Base-by-base conservation (phyloP, 2,113 vertebrate species). In the Spea bombifrons region DNA sequence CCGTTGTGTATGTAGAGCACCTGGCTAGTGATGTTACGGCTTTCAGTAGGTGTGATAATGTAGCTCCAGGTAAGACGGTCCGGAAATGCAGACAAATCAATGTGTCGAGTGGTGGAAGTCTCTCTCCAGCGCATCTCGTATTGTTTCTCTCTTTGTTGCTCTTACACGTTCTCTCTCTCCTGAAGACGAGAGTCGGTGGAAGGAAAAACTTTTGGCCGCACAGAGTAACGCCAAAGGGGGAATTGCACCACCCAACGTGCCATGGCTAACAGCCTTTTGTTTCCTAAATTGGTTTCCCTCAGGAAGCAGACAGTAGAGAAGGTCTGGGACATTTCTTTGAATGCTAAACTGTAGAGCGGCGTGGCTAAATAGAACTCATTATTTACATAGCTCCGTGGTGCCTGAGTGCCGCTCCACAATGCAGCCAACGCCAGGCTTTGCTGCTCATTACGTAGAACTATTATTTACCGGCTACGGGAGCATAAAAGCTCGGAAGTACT, bases 231-330 rank as follows among this genome's bases (percentile, higher is more conserved):
- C 49, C 81, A 3, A 12, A 73, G 17, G 81, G 15, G 45, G 3
- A 3, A 0, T n/a, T 77, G 17, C 77, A 77, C 81, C 77, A 72
- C 63, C 49, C 0, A 61, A 57, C 78, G n/a, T 79, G 81, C 80
- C 76, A 65, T 52, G 81, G 79, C 53, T 57, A 72, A 13, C 61
- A 17, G 17, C 66, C 17, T 15, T 3, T 45, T 75, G 7, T 78
- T 83, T 59, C 63, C 3, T 79, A 50, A 63, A 44, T 48, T 69
- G 59, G 0, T 4, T 55, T 74, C 43, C 0, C 46, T 15, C 61
- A 82, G 71, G 73, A 80, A 50, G 12, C 83, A 43, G 16, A 80
- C 77, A 74, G 10, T 61, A 71, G 46, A 70, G 77, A 72, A 47
- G 64, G 49, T 71, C 66, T 66, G 67, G 48, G 75, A 82, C 10